A percentile compares a stretch with the other conserved stretches of the same genome.
These are phyloP conservation scores for Ostrea denselamellosa DNA, from an alignment of 1,140 invertebrate genomes.

Conservation along the genomic window DNA sequence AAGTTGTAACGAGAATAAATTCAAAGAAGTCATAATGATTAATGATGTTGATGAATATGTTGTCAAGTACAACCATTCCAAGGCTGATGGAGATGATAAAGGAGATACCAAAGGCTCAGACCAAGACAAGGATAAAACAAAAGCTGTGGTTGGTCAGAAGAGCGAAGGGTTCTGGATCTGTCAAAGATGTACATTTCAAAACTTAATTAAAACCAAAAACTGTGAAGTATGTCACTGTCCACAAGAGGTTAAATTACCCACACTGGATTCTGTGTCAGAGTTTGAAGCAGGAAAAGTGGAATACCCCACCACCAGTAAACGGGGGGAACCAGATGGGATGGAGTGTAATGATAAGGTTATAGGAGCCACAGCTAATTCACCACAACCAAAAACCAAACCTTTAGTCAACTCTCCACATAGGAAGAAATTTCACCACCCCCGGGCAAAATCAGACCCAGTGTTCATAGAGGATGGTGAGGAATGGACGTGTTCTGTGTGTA, in stretches of 20 bases:
- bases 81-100: constrained; percentile 33
- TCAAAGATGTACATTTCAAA: constrained; percentile 63
- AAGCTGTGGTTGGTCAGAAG: constrained; percentile 30
- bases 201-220: constrained; percentile 42
- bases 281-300: constrained; percentile 59
- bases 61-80: constrained; percentile 52
- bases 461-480: constrained; percentile 53
- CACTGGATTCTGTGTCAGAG: constrained; percentile 58
- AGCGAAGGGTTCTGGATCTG: constrained; percentile 54
- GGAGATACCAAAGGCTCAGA: not conserved
- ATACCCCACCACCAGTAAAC: constrained; percentile 57
- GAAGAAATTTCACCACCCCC: not conserved
- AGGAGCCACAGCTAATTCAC: constrained; percentile 32
- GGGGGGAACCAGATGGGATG: constrained; percentile 59
- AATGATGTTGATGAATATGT: constrained; percentile 59
- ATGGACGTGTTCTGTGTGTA: constrained; percentile 70
- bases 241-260: constrained; percentile 64
- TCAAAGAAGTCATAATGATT: constrained; percentile 54
- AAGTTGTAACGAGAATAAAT: constrained; percentile 44
- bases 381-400: constrained; percentile 38
- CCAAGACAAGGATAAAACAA: not conserved
- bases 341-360: constrained; percentile 44
- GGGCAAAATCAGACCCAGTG: constrained; percentile 50
- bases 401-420: not conserved
- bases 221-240: constrained; percentile 69